Base-by-base conservation (phyloP, 2,113 vertebrate species). In the Crypturellus undulatus region DNA sequence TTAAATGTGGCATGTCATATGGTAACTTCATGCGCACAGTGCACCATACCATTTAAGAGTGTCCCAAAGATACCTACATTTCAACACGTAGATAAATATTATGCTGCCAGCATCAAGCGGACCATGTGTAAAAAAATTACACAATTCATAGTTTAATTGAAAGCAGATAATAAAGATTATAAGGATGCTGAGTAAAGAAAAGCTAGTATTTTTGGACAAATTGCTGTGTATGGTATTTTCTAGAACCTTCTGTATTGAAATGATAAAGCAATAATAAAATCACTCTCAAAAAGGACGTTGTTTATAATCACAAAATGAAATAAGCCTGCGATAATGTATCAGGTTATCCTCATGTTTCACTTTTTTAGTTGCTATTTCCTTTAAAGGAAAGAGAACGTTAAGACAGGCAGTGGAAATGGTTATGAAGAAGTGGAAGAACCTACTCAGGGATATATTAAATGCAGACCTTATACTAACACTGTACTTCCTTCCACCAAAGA, bases 1-100 rank as follows among this genome's bases (percentile, higher is more conserved):
- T 97, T 95, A 97, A 98, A 97, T 96, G 96, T 94, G 97, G 95
- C 84, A 34, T 97, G 94, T 95, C 95, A 75, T 83, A 87, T 69
- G 93, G 94, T 96, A 94, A 96, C 92, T 96, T 97, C 82, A 97
- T 21, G 83, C 86, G 78, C 43, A 68, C 52, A 89, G 84, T 75
- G 58, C 72, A 76, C 77, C 47, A 70, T 36, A 85, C 87, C 60
- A 70, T 77, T 80, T 91, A 32, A 83, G 64, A 82, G 42, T 13
- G 79, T 93, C 91, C 84, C 86, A 94, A 90, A 94, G 89, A 97
- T 89, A 94, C 75, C 91, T 49, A 58, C 0, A 1, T 93, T 93
- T 97, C 93, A 91, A 96, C 96, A 93, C 90, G 91, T 8, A 72
- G 43, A 95, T 24, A 40, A 95, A 91, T 42, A 90, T 71, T 68